phyloP scores from a whole-genome alignment of 2,888 invertebrate species.

The Bembecia ichneumoniformis region DNA sequence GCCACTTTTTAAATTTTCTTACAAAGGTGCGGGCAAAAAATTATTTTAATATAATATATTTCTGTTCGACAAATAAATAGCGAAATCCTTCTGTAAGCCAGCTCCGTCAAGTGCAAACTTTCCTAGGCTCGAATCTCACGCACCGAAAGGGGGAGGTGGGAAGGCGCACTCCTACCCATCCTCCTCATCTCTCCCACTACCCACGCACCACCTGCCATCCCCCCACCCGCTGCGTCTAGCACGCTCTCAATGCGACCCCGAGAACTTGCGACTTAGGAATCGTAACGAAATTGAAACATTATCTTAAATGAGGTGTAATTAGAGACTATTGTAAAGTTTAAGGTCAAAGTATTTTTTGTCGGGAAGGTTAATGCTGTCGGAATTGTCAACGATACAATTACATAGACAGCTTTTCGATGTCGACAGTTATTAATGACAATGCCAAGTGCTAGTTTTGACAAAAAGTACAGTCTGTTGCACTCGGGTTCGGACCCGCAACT shows the following conservation, averaged over 20 bases:
- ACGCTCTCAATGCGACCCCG: conserved; percentile 47
- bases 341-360: conserved; percentile 3
- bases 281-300: conserved; percentile 14
- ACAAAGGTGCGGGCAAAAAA: too few relatives aligned
- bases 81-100: conserved; percentile 2
- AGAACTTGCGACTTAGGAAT: conserved; percentile 37
- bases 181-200: conserved; percentile 10
- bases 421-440: too few relatives aligned
- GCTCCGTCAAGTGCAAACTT: conserved; percentile 13
- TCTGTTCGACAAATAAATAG: not conserved
- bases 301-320: conserved; percentile 19
- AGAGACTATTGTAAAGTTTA: conserved; percentile 13
- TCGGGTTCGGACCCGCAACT: too few relatives aligned
- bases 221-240: conserved; percentile 42
- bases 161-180: conserved; percentile 11
- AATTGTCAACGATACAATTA: not conserved
- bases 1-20: too few relatives aligned
- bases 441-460: too few relatives aligned
- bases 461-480: too few relatives aligned
- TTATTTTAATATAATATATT: too few relatives aligned
- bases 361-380: not conserved
- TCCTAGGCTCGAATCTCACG: conserved; percentile 23
- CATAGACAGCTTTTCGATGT: too few relatives aligned
- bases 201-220: conserved; percentile 1
- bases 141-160: conserved; percentile 15